These are phyloP conservation scores for Aporophyla lueneburgensis DNA, from an alignment of 2,888 invertebrate genomes.

Conservation along the genomic window DNA sequence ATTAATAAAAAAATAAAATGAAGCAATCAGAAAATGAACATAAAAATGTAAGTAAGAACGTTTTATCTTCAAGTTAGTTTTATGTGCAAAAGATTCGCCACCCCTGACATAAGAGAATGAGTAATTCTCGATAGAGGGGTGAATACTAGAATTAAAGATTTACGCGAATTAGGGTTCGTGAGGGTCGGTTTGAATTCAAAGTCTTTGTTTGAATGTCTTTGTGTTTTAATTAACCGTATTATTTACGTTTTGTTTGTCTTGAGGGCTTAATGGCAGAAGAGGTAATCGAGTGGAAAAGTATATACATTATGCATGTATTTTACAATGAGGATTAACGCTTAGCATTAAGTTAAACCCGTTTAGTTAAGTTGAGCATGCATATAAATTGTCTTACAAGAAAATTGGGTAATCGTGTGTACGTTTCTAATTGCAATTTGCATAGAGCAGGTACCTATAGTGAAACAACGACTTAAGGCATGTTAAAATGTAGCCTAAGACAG, in stretches of 20 bases:
- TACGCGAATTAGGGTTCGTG: conserved; percentile 63
- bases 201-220: conserved; percentile 58
- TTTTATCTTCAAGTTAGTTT: neutral
- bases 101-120: conserved; percentile 50
- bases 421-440: neutral
- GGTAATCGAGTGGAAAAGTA: conserved; percentile 18
- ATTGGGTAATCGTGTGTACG: neutral
- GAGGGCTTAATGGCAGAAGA: neutral
- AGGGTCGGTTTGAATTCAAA: conserved; percentile 60
- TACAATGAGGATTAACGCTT: conserved; percentile 8
- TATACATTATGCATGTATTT: conserved; percentile 9
- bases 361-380: neutral
- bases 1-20: neutral
- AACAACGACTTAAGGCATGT: neutral
- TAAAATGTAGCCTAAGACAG: neutral
- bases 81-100: neutral
- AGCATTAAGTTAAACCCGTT: neutral
- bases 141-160: conserved; percentile 69
- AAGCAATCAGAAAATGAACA: neutral
- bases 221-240: conserved; percentile 66
- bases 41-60: neutral
- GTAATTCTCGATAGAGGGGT: conserved; percentile 63
- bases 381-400: neutral
- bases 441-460: neutral
- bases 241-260: conserved; percentile 56